Conservation (phyloP, 2,113 vertebrate species). For the Gymnobelideus leadbeateri region DNA sequence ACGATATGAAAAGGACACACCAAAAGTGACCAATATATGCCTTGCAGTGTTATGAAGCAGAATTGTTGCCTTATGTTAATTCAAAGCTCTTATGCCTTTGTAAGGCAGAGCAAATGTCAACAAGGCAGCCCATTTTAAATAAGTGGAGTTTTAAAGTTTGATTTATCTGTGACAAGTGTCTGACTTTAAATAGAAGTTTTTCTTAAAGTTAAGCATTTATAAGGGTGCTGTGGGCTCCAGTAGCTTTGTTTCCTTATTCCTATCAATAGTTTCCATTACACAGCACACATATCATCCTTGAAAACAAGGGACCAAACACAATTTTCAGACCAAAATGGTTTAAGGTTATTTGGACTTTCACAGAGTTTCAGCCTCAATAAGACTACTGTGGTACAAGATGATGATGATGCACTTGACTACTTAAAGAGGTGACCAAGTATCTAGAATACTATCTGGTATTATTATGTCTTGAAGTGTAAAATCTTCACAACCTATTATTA, state of each 20-base stretch:
- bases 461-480: not conserved
- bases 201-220: conserved; percentile 57
- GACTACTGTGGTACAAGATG: not conserved
- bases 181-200: conserved; percentile 49
- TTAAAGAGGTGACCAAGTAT: conserved; percentile 23
- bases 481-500: not conserved
- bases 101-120: not conserved
- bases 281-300: conserved; percentile 66
- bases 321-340: conserved; percentile 49
- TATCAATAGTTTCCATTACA: conserved; percentile 70
- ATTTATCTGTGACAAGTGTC: conserved; percentile 55
- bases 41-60: conserved; percentile 58
- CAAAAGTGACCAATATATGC: not conserved
- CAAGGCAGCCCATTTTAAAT: conserved; percentile 35
- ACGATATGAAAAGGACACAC: conserved; percentile 9
- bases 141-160: conserved; percentile 42
- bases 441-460: conserved; percentile 36
- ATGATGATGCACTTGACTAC: not conserved
- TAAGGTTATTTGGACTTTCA: conserved; percentile 56
- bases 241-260: conserved; percentile 29
- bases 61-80: conserved; percentile 14
- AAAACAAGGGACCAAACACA: conserved; percentile 54
- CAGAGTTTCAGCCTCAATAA: not conserved
- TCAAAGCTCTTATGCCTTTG: conserved; percentile 40
- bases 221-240: conserved; percentile 63